Conservation (phyloP, 2,888 invertebrate species). For the Gnatocerus cornutus region DNA sequence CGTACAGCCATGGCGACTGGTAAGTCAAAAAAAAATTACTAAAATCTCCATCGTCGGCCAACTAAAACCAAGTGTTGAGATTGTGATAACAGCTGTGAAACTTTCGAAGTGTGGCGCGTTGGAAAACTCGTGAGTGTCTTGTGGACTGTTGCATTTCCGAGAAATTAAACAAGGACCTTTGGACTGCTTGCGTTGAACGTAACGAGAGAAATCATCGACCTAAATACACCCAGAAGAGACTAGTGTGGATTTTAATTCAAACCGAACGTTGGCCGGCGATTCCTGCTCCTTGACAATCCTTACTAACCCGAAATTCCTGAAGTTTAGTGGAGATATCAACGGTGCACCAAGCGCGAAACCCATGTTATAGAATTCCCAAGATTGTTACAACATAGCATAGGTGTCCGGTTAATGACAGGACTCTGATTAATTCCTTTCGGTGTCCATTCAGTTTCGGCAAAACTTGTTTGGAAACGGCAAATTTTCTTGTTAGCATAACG, state of each 20-base stretch:
- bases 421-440: slow-evolving; percentile 3
- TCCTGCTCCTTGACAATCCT: background rate
- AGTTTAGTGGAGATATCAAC: slow-evolving; percentile 23
- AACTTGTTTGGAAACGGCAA: slow-evolving; percentile 14
- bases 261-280: slow-evolving; percentile 15
- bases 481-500: slow-evolving; percentile 20
- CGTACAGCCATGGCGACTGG: slow-evolving; percentile 64
- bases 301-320: background rate
- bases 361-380: slow-evolving; percentile 4
- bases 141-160: slow-evolving; percentile 7
- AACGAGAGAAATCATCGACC: slow-evolving; percentile 44
- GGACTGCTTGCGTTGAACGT: slow-evolving; percentile 23
- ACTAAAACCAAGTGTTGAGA: slow-evolving; percentile 45
- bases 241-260: slow-evolving; percentile 19
- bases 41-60: slow-evolving; percentile 45
- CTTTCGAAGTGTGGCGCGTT: slow-evolving; percentile 23
- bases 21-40: slow-evolving; percentile 55
- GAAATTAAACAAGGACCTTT: slow-evolving; percentile 8
- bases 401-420: background rate
- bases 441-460: slow-evolving; percentile 4
- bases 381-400: background rate
- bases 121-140: slow-evolving; percentile 34
- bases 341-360: slow-evolving; percentile 34
- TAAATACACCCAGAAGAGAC: slow-evolving; percentile 29
- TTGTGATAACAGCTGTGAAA: slow-evolving; percentile 29